Base-by-base conservation (phyloP, 1,140 invertebrate genomes). In the Helicoverpa armigera region DNA sequence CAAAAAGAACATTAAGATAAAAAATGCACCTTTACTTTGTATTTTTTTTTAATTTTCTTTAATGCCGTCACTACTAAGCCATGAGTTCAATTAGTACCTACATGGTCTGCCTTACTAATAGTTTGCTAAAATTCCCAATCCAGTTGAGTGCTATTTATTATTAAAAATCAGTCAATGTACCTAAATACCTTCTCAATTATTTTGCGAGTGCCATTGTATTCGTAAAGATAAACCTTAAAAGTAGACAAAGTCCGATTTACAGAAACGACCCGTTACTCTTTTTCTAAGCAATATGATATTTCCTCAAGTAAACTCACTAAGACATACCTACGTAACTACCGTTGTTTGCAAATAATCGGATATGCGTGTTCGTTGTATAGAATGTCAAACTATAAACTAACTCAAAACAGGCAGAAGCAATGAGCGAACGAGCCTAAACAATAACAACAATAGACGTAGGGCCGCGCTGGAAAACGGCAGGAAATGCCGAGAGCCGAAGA, bases 401-500 rank as follows among this genome's bases (percentile, higher is more conserved):
- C n/a, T 48, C 18, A 61, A 61, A 82, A 83, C 43, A 67, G 80
- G 51, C 72, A 83, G 65, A 50, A 79, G 60, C 69, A 84, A 43
- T 74, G 73, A 76, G 77, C 78, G 77, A 69, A 76, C 79, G 79
- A 83, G 79, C 23, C 56, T 76, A 85, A 81, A 90, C 85, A 87
- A 89, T 87, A 89, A 87, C 87, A 89, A 90, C 89, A 92, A 91
- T 88, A 75, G 85, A 82, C 54, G 61, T 81, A 85, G 83, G 83
- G 70, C 69, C 75, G 67, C 43, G 43, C 63, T 58, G 63, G 63
- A 69, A 69, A 35, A 16, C 18, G 56, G 79, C 89, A 91, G 92
- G 92, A 94, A 94, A 94, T 91, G 85, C 91, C 90, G 86, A 86
- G 88, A 89, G 85, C 89, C 87, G 82, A 87, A 83, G 79, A 83